A percentile compares a stretch with the other conserved stretches of the same genome.
phyloP scores from a whole-genome alignment of 2,797 vertebrate genomes.

The Mycteria americana region DNA sequence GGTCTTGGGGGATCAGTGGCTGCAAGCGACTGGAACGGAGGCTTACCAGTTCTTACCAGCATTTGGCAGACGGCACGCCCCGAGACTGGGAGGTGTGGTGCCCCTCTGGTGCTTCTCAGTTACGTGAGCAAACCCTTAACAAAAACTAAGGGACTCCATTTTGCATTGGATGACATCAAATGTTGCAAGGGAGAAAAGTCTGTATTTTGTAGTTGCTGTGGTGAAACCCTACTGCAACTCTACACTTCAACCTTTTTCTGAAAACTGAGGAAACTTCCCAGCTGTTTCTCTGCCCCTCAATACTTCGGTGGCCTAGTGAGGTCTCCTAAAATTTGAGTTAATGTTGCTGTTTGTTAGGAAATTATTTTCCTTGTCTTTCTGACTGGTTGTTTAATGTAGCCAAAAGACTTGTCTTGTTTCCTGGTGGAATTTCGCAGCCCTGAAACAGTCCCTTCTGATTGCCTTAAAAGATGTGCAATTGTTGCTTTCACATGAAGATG shows the following conservation, averaged over 20 bases:
- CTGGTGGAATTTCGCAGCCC: background rate
- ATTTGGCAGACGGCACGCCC: fast-evolving
- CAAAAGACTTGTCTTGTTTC: background rate
- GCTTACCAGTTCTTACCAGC: background rate
- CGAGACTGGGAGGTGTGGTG: background rate
- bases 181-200: background rate
- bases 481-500: background rate
- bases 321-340: background rate
- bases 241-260: background rate
- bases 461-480: background rate
- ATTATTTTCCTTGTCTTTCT: background rate
- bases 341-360: background rate
- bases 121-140: background rate
- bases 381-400: background rate
- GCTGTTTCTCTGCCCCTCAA: background rate
- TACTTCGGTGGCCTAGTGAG: background rate
- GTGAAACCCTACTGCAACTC: background rate
- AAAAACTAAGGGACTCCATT: background rate
- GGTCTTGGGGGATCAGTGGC: background rate
- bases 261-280: background rate
- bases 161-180: background rate
- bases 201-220: background rate
- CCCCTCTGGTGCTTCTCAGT: background rate
- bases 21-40: fast-evolving
- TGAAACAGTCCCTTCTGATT: background rate